Conservation (phyloP, 2,888 invertebrate genomes). For the Dione vanillae region DNA sequence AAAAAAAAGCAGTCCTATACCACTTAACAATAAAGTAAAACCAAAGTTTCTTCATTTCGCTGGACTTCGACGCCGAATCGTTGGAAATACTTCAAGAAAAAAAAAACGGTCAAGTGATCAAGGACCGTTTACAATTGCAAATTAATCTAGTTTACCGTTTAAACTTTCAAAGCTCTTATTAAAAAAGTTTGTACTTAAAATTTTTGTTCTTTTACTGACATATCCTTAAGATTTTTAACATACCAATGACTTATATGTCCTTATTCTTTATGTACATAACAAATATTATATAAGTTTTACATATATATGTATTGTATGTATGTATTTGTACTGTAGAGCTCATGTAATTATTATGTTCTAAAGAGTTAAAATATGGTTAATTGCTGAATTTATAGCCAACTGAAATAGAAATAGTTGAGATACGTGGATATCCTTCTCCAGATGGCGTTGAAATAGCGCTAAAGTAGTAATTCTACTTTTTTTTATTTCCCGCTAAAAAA, state of each 20-base stretch:
- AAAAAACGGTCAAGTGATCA: slow-evolving; percentile 41
- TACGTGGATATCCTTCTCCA: too few species aligned
- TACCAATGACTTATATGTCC: not conserved
- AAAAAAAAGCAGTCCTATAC: not conserved
- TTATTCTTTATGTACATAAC: too few species aligned
- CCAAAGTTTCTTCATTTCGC: slow-evolving; percentile 44
- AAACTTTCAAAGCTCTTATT: slow-evolving; percentile 41
- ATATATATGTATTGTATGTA: too few species aligned
- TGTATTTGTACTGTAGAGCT: too few species aligned
- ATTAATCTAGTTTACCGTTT: slow-evolving; percentile 42
- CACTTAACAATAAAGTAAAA: slow-evolving; percentile 33
- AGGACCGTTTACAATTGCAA: slow-evolving; percentile 43
- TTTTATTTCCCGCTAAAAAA: too few species aligned
- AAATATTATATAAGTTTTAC: too few species aligned
- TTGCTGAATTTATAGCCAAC: too few species aligned
- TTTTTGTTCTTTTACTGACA: slow-evolving; percentile 16
- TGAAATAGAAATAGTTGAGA: too few species aligned
- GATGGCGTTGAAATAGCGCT: too few species aligned
- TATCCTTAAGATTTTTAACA: not conserved
- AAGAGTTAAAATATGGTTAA: too few species aligned
- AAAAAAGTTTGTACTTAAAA: slow-evolving; percentile 40
- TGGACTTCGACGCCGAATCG: slow-evolving; percentile 33
- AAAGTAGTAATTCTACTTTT: too few species aligned
- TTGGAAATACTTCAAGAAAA: slow-evolving; percentile 38
- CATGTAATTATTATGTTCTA: too few species aligned